Evolutionary conservation across 1,140 invertebrate species (phyloP).

Genomic region (Listronotus oregonensis): DNA sequence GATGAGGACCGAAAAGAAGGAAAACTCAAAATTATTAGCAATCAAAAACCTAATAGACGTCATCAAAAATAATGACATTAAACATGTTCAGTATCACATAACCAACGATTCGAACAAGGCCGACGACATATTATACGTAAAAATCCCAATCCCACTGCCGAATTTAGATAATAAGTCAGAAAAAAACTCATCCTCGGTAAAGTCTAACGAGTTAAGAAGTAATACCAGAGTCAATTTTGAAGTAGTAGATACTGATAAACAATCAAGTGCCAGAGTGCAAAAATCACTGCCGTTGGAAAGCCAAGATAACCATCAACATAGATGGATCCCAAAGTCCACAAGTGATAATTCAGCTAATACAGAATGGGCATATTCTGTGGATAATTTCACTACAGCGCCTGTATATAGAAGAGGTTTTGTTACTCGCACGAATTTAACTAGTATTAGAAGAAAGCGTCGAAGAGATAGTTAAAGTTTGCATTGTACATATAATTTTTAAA

Average conservation of each 20-base stretch:
- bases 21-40: conserved; percentile 44
- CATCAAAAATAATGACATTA: conserved; percentile 50
- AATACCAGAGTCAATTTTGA: conserved; percentile 32
- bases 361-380: conserved; percentile 13
- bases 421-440: conserved; percentile 43
- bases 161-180: conserved; percentile 15
- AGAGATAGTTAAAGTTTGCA: too few relatives aligned
- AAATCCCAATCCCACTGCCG: conserved; percentile 53
- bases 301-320: not conserved
- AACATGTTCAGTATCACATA: conserved; percentile 50
- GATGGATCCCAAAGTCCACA: not conserved
- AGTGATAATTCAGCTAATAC: not conserved
- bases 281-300: conserved; percentile 21
- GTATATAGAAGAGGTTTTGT: conserved; percentile 45
- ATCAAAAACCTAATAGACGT: conserved; percentile 52
- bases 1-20: conserved; percentile 33
- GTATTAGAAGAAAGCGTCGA: not conserved
- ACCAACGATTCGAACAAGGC: conserved; percentile 46
- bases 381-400: conserved; percentile 23
- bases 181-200: conserved; percentile 41
- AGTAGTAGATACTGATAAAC: conserved; percentile 21
- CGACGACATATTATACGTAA: conserved; percentile 50
- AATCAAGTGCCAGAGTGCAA: conserved; percentile 16
- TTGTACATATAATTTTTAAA: too few relatives aligned
- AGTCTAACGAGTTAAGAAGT: conserved; percentile 8